These are phyloP conservation scores for Aleiodes alternator DNA, from an alignment of 2,888 invertebrate genomes.

Conservation along the genomic window DNA sequence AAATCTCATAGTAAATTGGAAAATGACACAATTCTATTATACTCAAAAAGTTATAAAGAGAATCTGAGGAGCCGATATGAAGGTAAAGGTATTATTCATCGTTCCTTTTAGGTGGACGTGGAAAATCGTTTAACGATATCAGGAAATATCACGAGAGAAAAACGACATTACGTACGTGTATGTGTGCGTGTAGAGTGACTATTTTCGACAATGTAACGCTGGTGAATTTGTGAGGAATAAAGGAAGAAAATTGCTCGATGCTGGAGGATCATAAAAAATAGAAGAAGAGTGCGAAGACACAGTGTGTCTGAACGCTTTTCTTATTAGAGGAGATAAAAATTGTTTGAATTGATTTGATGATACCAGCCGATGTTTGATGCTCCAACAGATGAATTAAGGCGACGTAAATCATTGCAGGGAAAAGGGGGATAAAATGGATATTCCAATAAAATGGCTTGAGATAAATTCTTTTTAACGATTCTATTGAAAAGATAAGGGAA, in stretches of 20 bases:
- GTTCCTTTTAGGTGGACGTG: background rate
- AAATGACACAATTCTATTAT: too few relatives aligned
- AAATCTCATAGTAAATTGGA: too few relatives aligned
- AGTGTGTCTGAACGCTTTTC: conserved; percentile 10
- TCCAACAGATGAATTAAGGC: too few relatives aligned
- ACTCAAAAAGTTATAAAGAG: too few relatives aligned
- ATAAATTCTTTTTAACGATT: too few relatives aligned
- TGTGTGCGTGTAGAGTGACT: background rate
- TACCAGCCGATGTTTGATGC: background rate
- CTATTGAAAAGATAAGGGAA: too few relatives aligned
- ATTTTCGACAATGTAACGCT: conserved; percentile 9
- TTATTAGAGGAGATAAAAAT: conserved; percentile 9
- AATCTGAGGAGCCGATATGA: background rate
- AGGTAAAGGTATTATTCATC: conserved; percentile 1
- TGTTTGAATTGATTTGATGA: conserved; percentile 4
- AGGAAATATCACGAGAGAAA: too few relatives aligned
- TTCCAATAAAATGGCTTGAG: too few relatives aligned
- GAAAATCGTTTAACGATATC: conserved; percentile 16
- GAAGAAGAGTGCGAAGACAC: background rate
- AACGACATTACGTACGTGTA: too few relatives aligned
- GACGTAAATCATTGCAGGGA: too few relatives aligned
- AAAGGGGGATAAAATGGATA: too few relatives aligned
- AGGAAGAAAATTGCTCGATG: conserved; percentile 1
- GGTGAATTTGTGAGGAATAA: conserved; percentile 12
- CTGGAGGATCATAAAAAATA: conserved; percentile 3